Evolutionary conservation across 2,888 invertebrate species (phyloP).

Genomic region (Scaptomyza tumidula): DNA sequence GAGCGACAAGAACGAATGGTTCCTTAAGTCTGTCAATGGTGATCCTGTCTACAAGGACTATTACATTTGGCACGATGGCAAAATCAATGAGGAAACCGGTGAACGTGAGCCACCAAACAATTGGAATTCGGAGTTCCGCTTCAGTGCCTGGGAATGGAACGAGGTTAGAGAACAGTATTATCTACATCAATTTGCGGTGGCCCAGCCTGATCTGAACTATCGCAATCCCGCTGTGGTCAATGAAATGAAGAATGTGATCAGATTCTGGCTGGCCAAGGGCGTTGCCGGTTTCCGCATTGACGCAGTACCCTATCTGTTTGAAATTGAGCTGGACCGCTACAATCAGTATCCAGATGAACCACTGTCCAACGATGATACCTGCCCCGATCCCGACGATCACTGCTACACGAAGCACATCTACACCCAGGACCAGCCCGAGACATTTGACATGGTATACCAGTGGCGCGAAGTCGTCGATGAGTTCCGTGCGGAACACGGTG

Average conservation of each 20-base stretch:
- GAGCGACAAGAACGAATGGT: conserved; percentile 93
- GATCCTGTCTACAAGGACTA: conserved; percentile 89
- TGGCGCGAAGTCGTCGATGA: conserved; percentile 87
- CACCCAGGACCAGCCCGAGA: conserved; percentile 87
- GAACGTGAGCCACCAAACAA: conserved; percentile 85
- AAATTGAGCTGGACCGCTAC: conserved; percentile 75
- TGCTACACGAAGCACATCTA: conserved; percentile 86
- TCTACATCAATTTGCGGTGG: conserved; percentile 87
- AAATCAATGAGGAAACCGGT: conserved; percentile 81
- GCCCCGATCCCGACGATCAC: conserved; percentile 85
- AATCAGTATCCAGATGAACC: conserved; percentile 86
- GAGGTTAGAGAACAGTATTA: conserved; percentile 87
- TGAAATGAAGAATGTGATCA: conserved; percentile 87
- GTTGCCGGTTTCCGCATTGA: conserved; percentile 92
- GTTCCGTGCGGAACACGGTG: conserved; percentile 82
- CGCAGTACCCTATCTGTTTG: conserved; percentile 86
- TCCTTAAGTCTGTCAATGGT: conserved; percentile 88
- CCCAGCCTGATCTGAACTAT: conserved; percentile 89
- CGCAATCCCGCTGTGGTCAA: conserved; percentile 85
- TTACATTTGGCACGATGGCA: conserved; percentile 89
- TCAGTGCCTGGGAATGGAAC: conserved; percentile 88
- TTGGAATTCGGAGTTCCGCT: conserved; percentile 86
- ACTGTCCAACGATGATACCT: conserved; percentile 82
- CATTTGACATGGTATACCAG: conserved; percentile 86
- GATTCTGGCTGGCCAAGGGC: conserved; percentile 91